phyloP scores from a whole-genome alignment of 2,797 vertebrate species.

The Labroides dimidiatus region DNA sequence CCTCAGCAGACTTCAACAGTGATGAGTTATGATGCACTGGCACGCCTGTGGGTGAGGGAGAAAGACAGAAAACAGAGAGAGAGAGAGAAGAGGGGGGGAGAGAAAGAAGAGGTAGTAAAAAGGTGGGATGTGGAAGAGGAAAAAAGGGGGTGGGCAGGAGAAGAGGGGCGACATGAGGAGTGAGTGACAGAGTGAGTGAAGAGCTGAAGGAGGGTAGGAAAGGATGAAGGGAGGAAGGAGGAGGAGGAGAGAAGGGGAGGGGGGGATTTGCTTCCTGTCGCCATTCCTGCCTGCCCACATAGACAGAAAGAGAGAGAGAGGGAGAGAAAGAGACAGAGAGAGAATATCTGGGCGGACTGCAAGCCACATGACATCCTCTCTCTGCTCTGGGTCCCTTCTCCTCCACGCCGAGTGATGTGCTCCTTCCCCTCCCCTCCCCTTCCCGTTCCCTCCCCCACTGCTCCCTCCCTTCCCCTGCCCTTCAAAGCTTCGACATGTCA shows the following conservation, averaged over 20 bases:
- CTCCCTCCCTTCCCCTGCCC: constrained; percentile 83
- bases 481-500: constrained; percentile 91
- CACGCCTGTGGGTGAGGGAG: constrained; percentile 64
- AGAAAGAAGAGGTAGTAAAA: background rate
- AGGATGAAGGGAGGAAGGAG: constrained; percentile 60
- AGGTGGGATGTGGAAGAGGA: constrained; percentile 43
- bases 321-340: constrained; percentile 40
- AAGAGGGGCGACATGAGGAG: constrained; percentile 31
- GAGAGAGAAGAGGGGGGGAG: background rate
- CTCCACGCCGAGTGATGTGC: constrained; percentile 79
- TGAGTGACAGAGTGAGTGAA: constrained; percentile 62
- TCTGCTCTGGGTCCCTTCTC: constrained; percentile 70
- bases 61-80: constrained; percentile 28
- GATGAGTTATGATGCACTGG: constrained; percentile 70
- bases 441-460: constrained; percentile 70
- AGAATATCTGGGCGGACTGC: constrained; percentile 82
- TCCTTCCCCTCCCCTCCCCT: constrained; percentile 68
- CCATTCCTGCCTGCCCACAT: constrained; percentile 86
- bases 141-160: constrained; percentile 30
- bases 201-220: constrained; percentile 62
- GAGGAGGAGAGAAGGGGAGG: constrained; percentile 3
- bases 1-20: constrained; percentile 70
- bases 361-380: constrained; percentile 86
- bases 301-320: constrained; percentile 65
- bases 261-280: constrained; percentile 80